Evolutionary conservation across 2,797 vertebrate species (phyloP).

Genomic region (Philypnodon macrostomus): DNA sequence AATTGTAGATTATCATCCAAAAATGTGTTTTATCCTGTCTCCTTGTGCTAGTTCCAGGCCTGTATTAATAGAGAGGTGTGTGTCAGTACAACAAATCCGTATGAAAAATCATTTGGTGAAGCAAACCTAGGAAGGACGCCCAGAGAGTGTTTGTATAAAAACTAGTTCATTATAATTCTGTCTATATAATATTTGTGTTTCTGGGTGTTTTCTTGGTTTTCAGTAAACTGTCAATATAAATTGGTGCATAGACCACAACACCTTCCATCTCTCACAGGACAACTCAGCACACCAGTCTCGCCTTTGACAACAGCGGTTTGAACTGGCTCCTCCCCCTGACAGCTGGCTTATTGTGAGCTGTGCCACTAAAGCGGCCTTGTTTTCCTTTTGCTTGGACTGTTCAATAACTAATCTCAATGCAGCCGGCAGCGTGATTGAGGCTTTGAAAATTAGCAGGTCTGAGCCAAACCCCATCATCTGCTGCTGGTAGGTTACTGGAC

Average conservation of each 20-base stretch:
- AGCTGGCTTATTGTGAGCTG: constrained; percentile 74
- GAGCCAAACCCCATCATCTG: constrained; percentile 49
- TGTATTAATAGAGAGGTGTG: too few species aligned
- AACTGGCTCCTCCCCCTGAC: constrained; percentile 66
- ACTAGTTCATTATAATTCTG: too few species aligned
- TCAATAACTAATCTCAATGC: constrained; percentile 78
- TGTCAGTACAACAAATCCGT: too few species aligned
- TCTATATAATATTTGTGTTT: too few species aligned
- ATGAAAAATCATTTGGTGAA: too few species aligned
- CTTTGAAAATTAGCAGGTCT: constrained; percentile 51
- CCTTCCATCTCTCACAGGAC: constrained; percentile 49
- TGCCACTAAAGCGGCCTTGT: constrained; percentile 66
- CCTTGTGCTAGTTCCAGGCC: too few species aligned
- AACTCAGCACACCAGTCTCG: constrained; percentile 50
- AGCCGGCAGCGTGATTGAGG: constrained; percentile 63
- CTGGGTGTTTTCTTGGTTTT: constrained; percentile 42
- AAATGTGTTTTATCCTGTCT: too few species aligned
- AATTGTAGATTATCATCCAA: too few species aligned
- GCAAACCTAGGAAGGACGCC: too few species aligned
- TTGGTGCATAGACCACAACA: constrained; percentile 36
- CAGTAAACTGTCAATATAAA: constrained; percentile 60
- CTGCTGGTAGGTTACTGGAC: constrained; percentile 24
- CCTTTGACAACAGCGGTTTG: constrained; percentile 59
- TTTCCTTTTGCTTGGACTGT: constrained; percentile 66
- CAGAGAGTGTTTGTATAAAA: too few species aligned